These are phyloP conservation scores for Eriocheir sinensis DNA, from an alignment of 1,140 invertebrate species.

Conservation along the genomic window DNA sequence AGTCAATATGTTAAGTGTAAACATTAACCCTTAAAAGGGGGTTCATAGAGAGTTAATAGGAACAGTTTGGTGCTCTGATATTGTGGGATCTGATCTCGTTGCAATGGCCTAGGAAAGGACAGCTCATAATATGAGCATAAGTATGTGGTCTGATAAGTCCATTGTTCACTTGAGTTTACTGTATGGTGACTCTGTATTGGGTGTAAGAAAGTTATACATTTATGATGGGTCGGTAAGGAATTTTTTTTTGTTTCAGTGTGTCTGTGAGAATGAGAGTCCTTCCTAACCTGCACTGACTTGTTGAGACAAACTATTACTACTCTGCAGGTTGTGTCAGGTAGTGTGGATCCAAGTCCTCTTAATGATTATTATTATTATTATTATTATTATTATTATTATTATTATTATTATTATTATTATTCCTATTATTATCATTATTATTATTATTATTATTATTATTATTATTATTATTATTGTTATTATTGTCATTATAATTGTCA, in stretches of 20 bases:
- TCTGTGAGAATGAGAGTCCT: slow-evolving; percentile 8
- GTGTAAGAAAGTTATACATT: too few relatives aligned
- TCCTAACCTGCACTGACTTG: background rate
- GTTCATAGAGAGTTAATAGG: too few relatives aligned
- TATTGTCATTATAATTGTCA: background rate
- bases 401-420: background rate
- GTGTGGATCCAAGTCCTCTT: background rate
- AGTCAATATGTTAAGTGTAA: too few relatives aligned
- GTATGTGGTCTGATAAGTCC: too few relatives aligned
- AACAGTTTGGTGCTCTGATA: too few relatives aligned
- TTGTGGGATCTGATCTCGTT: too few relatives aligned
- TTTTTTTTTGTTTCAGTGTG: slow-evolving; percentile 2
- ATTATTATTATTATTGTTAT: background rate
- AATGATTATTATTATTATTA: background rate
- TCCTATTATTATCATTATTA: background rate
- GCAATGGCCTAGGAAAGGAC: too few relatives aligned
- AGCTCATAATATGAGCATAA: too few relatives aligned
- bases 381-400: background rate
- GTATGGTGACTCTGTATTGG: too few relatives aligned
- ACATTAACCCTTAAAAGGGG: too few relatives aligned
- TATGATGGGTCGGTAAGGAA: too few relatives aligned
- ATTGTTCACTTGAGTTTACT: too few relatives aligned
- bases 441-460: background rate
- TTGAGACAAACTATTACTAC: background rate
- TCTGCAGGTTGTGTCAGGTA: background rate